Percentiles rank a stretch among this genome's conserved stretches.
phyloP scores from a whole-genome alignment of 1,140 invertebrate genomes.

The Eriosoma lanigerum region DNA sequence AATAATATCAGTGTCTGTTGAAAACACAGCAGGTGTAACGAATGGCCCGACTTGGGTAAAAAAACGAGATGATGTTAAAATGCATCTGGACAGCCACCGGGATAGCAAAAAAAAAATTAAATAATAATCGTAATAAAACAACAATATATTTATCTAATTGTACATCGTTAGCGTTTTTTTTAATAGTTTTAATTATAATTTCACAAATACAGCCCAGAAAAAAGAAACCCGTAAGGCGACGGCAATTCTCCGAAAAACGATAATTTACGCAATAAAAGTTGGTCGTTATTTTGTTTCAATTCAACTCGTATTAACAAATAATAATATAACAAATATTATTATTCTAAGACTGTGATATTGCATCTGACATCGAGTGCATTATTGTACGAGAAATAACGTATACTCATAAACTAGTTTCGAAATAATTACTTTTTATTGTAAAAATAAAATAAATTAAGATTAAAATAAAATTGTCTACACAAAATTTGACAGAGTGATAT shows the following conservation, averaged over 20 bases:
- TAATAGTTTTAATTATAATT: neutral
- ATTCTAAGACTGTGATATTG: too few species aligned
- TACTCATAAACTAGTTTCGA: too few species aligned
- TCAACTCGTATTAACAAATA: too few species aligned
- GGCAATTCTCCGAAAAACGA: conserved; percentile 10
- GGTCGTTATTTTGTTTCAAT: neutral
- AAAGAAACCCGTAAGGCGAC: neutral
- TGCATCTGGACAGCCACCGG: neutral
- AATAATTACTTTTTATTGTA: too few species aligned
- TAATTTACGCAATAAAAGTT: neutral
- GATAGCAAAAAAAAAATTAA: neutral
- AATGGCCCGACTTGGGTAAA: conserved; percentile 13
- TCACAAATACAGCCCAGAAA: too few species aligned
- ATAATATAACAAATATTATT: too few species aligned
- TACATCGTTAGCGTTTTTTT: conserved; percentile 10
- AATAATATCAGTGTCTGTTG: conserved; percentile 11
- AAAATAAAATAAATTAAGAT: too few species aligned
- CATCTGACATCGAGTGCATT: too few species aligned
- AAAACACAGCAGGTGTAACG: conserved; percentile 31
- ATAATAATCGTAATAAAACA: conserved; percentile 20
- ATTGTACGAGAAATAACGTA: too few species aligned
- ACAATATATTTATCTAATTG: conserved; percentile 42
- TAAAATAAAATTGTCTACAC: too few species aligned
- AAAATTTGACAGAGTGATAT: too few species aligned
- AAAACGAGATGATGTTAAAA: conserved; percentile 38